A percentile compares a stretch with the other conserved stretches of the same genome.
Evolutionary conservation across 2,797 vertebrate genomes (phyloP).

Genomic region (Parauchenoglanis punctatus): DNA sequence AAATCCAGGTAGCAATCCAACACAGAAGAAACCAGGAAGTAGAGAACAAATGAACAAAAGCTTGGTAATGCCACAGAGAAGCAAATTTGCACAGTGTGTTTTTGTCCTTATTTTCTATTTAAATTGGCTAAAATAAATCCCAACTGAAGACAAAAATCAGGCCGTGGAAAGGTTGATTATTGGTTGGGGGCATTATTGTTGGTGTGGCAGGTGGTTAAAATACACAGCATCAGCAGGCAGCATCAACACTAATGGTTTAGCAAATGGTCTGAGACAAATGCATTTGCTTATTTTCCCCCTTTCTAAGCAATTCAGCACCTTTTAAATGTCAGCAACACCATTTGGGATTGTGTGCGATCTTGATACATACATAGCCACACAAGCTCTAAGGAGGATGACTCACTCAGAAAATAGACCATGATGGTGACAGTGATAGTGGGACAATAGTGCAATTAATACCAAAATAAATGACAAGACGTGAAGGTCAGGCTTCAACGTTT

Average conservation of each 20-base stretch:
- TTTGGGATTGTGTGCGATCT: slow-evolving; percentile 10
- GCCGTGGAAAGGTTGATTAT: background rate
- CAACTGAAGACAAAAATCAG: background rate
- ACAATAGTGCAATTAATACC: background rate
- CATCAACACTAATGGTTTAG: slow-evolving; percentile 9
- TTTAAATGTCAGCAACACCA: slow-evolving; percentile 36
- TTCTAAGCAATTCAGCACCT: slow-evolving; percentile 31
- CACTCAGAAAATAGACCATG: background rate
- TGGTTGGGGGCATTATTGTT: slow-evolving; percentile 4
- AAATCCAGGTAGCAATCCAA: background rate
- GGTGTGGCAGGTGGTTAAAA: slow-evolving; percentile 25
- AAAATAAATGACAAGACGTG: slow-evolving; percentile 4
- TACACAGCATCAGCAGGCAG: background rate
- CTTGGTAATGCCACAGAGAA: background rate
- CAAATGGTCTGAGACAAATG: slow-evolving; percentile 21
- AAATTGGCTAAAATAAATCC: background rate
- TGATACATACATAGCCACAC: background rate
- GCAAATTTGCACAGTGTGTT: background rate
- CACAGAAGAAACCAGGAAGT: background rate
- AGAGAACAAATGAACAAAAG: background rate
- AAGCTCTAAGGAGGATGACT: background rate
- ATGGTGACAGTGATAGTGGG: background rate
- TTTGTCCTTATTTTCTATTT: background rate
- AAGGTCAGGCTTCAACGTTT: background rate
- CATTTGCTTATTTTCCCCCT: background rate